Evolutionary conservation across 2,888 invertebrate species (phyloP), one percentile per base, ranked within the genome.

Genomic region (Plebejus argus): DNA sequence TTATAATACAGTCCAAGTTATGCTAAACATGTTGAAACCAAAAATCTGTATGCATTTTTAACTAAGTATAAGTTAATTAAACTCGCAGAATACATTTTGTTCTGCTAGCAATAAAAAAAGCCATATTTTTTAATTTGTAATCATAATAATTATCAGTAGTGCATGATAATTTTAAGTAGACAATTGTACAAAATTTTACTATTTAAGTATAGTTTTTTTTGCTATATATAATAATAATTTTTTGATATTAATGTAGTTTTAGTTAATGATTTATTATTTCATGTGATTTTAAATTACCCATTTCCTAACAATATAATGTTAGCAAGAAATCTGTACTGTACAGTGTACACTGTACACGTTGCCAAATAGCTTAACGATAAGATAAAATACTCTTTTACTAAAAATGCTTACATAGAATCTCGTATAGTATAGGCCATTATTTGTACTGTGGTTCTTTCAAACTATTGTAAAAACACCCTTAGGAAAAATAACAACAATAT

Each of bases 161-260:
- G 66, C 23, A 66, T 66, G 66, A 6, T 66, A 33, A 1, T 66
- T 66, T 66, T 66, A 66, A 66, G 66, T 66, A 66, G 66, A 66
- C 66, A 66, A 66, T 33, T 66, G 66, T 33, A 66, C 66, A 66
- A 66, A 66, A 66, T 12, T 61, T 12, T 61, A 0, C 10, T 6
- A 66, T 58, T 58, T 58, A 56, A 6, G 8, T 33, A 39, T 39
- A 45, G 45, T 45, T 35, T 35, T 35, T 35, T 6, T 35, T 35
- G n/a, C 7, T 23, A 10, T 61, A 0, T 28, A 15, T 28, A 5
- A 28, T 33, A 66, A 28, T 18, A 6, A 28, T 33, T 66, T 66
- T 45, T 10, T 45, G 8, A 39, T 23, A 23, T 10, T 3, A 23
- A 12, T 61, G 20, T 61, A 10, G 12, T 1, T 61, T 61, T 61